These are phyloP conservation scores for Incurvaria masculella DNA, from an alignment of 2,888 invertebrate genomes.

Conservation along the genomic window DNA sequence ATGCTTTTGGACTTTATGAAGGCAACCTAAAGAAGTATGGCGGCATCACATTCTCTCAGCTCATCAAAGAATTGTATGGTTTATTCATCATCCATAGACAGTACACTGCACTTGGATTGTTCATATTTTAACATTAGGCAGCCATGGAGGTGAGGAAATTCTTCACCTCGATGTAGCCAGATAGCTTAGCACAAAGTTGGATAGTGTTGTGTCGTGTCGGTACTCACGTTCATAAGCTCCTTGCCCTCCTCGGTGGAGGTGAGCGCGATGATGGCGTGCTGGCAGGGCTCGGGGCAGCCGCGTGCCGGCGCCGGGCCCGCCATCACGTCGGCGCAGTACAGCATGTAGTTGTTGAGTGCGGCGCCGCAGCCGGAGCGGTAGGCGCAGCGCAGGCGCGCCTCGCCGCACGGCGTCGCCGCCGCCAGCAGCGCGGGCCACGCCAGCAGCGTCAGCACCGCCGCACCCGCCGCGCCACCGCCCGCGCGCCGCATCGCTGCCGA, in stretches of 20 bases:
- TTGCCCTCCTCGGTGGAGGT: constrained; percentile 77
- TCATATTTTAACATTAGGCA: too few species aligned
- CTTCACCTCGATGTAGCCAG: too few species aligned
- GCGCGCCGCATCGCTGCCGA: neutral
- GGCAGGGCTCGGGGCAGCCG: constrained; percentile 69
- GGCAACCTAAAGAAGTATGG: too few species aligned
- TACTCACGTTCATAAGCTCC: constrained; percentile 69
- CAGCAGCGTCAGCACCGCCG: constrained; percentile 31
- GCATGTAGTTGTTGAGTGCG: constrained; percentile 73
- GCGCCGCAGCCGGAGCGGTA: constrained; percentile 73
- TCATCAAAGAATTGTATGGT: too few species aligned
- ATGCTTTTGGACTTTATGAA: too few species aligned
- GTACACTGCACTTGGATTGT: too few species aligned
- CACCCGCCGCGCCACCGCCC: constrained; percentile 51
- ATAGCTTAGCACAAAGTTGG: too few species aligned
- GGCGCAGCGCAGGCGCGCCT: constrained; percentile 70
- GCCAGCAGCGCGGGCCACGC: constrained; percentile 30
- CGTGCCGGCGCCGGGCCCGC: constrained; percentile 48
- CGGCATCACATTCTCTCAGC: too few species aligned
- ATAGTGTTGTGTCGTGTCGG: constrained; percentile 4
- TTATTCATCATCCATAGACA: too few species aligned
- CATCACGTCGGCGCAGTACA: constrained; percentile 68
- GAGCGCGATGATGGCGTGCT: constrained; percentile 73
- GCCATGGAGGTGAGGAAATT: too few species aligned
- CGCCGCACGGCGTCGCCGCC: constrained; percentile 53